These are phyloP conservation scores for Turritopsis rubra DNA, from an alignment of 30 jellyfish, hydroid and myxozoan species.

Conservation along the genomic window DNA sequence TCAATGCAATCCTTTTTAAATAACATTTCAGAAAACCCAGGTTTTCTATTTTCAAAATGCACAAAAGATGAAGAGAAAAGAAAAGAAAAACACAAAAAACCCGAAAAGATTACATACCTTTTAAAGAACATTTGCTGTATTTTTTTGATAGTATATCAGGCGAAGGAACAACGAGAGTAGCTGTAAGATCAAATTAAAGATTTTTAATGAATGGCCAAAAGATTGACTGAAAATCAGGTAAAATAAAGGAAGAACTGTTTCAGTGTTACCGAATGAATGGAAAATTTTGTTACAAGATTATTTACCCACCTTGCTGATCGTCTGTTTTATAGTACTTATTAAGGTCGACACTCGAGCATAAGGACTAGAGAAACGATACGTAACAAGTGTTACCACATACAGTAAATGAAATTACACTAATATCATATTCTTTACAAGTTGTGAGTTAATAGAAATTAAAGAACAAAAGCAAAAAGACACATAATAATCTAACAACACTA, in stretches of 20 bases:
- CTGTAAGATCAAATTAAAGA: neutral
- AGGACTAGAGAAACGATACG: slow-evolving; percentile 37
- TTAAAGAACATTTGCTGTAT: neutral
- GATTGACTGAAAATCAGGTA: neutral
- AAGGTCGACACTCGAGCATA: slow-evolving; percentile 60
- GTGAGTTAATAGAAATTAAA: slow-evolving; percentile 47
- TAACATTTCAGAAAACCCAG: too few species aligned
- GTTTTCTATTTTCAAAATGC: too few species aligned
- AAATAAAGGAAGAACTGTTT: neutral
- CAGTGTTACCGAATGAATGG: too few species aligned
- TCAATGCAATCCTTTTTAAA: too few species aligned
- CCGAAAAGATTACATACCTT: neutral
- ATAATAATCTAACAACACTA: neutral
- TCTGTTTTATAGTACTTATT: slow-evolving; percentile 42
- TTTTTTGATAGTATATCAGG: slow-evolving; percentile 25
- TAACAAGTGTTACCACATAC: neutral
- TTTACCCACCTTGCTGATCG: slow-evolving; percentile 60
- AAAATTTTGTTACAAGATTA: too few species aligned
- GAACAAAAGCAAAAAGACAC: slow-evolving; percentile 44
- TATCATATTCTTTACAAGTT: too few species aligned
- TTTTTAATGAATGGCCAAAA: neutral
- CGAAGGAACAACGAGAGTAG: slow-evolving; percentile 14
- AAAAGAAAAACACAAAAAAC: too few species aligned
- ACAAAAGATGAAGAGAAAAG: neutral
- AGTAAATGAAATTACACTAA: too few species aligned